These are phyloP conservation scores for Entomobrya proxima DNA, from an alignment of 2,888 invertebrate genomes.

Conservation along the genomic window DNA sequence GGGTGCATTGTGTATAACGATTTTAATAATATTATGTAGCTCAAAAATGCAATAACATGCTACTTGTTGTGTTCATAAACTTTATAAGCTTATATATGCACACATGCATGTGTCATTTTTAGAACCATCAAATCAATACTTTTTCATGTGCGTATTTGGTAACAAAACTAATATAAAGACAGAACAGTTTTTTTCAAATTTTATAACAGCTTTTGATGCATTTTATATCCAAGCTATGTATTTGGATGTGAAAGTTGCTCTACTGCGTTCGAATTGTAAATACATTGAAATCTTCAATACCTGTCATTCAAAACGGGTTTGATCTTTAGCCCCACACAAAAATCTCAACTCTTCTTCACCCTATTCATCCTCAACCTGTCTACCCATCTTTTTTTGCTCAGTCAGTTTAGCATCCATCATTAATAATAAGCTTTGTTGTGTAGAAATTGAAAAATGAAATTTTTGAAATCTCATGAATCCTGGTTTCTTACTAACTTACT, in stretches of 20 bases:
- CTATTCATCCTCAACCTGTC: not conserved
- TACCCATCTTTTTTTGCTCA: conserved; percentile 6
- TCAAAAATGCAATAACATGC: not conserved
- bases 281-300: conserved; percentile 5
- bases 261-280: not conserved
- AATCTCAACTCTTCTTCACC: not conserved
- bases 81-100: not conserved
- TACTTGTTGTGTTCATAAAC: not conserved
- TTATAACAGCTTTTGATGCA: not conserved
- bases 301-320: conserved; percentile 16
- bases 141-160: not conserved
- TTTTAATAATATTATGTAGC: too few species aligned
- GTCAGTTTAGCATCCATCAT: conserved; percentile 33
- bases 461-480: conserved; percentile 44
- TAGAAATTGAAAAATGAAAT: conserved; percentile 58
- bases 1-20: too few species aligned
- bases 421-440: conserved; percentile 48
- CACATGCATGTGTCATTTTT: not conserved
- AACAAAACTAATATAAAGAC: not conserved
- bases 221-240: too few species aligned
- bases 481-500: not conserved
- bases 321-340: conserved; percentile 19
- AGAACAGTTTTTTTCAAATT: not conserved
- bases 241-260: too few species aligned
- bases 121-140: not conserved